phyloP scores from a whole-genome alignment of 1,140 invertebrate genomes.

The Melanaphis sacchari region DNA sequence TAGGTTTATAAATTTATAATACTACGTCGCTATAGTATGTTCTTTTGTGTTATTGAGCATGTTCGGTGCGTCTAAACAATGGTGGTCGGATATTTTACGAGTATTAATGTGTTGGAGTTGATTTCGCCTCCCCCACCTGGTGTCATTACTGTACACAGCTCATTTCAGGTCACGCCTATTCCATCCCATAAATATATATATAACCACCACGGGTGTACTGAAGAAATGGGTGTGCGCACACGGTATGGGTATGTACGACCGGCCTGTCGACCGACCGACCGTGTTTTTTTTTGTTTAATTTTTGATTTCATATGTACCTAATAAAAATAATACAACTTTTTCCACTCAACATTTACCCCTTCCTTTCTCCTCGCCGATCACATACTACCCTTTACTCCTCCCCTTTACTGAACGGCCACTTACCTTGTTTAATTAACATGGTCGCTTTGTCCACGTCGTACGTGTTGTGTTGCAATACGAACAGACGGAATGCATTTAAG shows the following conservation, averaged over 20 bases:
- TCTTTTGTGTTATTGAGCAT: conserved; percentile 1
- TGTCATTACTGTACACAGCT: neutral
- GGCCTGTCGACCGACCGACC: neutral
- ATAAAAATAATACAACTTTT: neutral
- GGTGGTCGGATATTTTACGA: conserved; percentile 8
- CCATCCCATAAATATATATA: neutral
- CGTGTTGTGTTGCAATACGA: conserved; percentile 36
- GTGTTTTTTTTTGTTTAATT: neutral
- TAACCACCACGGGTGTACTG: neutral
- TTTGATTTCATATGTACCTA: neutral
- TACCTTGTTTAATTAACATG: conserved; percentile 40
- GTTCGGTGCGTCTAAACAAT: conserved; percentile 5
- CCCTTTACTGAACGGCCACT: neutral
- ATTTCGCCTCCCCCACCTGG: neutral
- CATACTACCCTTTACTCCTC: too few species aligned
- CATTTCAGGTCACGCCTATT: conserved; percentile 1
- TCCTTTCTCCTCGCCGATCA: neutral
- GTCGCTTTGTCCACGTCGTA: conserved; percentile 45
- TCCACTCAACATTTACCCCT: neutral
- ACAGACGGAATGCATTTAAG: conserved; percentile 42
- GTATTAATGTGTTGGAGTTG: neutral
- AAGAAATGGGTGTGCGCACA: neutral
- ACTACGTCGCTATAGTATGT: neutral
- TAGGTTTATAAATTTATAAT: neutral
- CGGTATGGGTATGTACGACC: neutral